Evolutionary conservation across 1,140 invertebrate genomes (phyloP), one percentile per base, ranked within the genome.

Genomic region (Caenorhabditis latens): DNA sequence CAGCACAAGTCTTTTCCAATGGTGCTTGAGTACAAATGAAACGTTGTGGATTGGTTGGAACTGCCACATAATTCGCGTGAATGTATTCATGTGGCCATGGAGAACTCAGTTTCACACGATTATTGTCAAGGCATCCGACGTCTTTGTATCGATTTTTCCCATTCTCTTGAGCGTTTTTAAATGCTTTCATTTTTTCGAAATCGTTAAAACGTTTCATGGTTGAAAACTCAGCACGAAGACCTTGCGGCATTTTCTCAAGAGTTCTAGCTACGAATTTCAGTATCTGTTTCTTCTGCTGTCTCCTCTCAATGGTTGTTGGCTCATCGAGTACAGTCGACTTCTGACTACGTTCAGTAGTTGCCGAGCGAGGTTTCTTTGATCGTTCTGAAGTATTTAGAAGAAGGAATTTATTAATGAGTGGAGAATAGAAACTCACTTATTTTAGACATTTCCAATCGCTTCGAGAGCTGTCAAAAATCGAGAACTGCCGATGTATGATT

Each of bases 11-110:
- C 58, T 84, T 84, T 16, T 84, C 55, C 50, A 84, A 16, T 8
- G 84, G 84, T 11, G 84, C 84, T 63, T 85, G 84, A 6, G 84
- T 71, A 46, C 84, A 85, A 21, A 85, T 85, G 84, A 85, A 85
- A 9, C 63, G 40, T 57, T 85, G 71, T 8, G 61, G 84, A 42
- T 53, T 61, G 7, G 42, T 16, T 48, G 43, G 55, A 16, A 13
- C 42, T 32, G 43, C 21, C 43, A 85, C 84, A 63, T 85, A 85
- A 48, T 85, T 85, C 11, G 84, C 84, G n/a, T 85, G 65, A 48
- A 85, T 85, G 84, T 85, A 85, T 46, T 82, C 46, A 16, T 48
- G 43, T 13, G 21, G 21, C 40, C 43, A 50, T n/a, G 67, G 67
- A 21, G n/a, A 32, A 6, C 0, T 19, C 19, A 85, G 50, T 46